These are phyloP conservation scores for Ephydatia muelleri DNA, from an alignment of 37 sponge, comb jelly and placozoan genomes.

Conservation along the genomic window DNA sequence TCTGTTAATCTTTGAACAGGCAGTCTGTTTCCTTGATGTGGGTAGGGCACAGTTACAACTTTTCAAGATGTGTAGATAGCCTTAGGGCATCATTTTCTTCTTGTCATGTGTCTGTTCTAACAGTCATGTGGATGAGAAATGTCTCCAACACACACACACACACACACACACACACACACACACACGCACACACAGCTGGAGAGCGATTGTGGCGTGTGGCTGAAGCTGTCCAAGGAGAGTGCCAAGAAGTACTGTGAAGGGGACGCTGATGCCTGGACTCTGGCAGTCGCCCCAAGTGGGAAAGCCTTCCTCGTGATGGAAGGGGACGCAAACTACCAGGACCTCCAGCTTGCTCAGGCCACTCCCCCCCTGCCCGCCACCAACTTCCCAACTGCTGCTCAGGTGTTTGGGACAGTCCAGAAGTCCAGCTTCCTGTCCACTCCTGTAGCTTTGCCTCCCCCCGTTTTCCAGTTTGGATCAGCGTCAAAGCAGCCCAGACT, in stretches of 20 bases:
- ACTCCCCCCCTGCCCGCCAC: neutral
- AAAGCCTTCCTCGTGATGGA: conserved; percentile 63
- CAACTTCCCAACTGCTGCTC: conserved; percentile 63
- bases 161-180: too few species aligned
- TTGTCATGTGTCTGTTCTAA: too few species aligned
- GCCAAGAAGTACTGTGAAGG: conserved; percentile 64
- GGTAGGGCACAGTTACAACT: neutral
- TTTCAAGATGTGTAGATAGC: too few species aligned
- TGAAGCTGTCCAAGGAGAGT: conserved; percentile 69
- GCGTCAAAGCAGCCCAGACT: conserved; percentile 4
- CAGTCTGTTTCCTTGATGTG: neutral
- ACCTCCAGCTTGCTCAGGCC: conserved; percentile 20
- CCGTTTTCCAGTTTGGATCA: conserved; percentile 34
- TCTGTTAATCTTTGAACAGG: neutral
- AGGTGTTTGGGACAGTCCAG: conserved; percentile 71
- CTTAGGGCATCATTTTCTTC: too few species aligned
- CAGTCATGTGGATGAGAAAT: too few species aligned
- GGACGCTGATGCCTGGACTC: conserved; percentile 81
- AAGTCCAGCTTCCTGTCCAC: conserved; percentile 32
- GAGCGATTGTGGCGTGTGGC: conserved; percentile 88
- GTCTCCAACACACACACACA: too few species aligned
- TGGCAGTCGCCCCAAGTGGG: conserved; percentile 72
- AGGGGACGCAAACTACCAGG: conserved; percentile 47
- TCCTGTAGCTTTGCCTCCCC: conserved; percentile 4
- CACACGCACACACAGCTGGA: conserved; percentile 46